A percentile compares a stretch with the other conserved stretches of the same genome.
phyloP scores from a whole-genome alignment of 2,888 invertebrate genomes.

The Rutpela maculata region DNA sequence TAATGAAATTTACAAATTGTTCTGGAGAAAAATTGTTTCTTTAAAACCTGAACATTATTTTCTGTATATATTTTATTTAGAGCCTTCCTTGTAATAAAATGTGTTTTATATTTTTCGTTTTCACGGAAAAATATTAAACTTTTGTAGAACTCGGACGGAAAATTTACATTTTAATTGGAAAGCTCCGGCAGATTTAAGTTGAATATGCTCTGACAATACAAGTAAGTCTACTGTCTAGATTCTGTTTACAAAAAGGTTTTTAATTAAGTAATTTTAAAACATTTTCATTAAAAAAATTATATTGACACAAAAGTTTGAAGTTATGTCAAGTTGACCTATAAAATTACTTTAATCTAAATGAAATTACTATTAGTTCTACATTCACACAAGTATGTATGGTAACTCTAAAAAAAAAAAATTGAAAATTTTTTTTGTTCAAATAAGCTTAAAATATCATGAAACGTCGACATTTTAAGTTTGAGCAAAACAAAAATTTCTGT shows the following conservation, averaged over 20 bases:
- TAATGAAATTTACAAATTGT: background rate
- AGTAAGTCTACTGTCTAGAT: background rate
- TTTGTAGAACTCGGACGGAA: background rate
- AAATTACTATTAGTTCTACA: too few species aligned
- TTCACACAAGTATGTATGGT: too few species aligned
- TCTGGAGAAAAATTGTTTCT: background rate
- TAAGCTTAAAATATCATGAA: too few species aligned
- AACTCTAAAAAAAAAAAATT: too few species aligned
- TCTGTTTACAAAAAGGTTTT: slow-evolving; percentile 1
- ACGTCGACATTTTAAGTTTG: too few species aligned
- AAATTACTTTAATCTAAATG: too few species aligned
- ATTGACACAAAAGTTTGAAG: too few species aligned
- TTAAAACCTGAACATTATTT: background rate
- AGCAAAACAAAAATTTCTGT: too few species aligned
- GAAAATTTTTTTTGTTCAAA: too few species aligned
- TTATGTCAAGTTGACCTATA: too few species aligned
- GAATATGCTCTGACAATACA: slow-evolving; percentile 9
- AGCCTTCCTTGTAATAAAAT: background rate
- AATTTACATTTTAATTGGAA: slow-evolving; percentile 26
- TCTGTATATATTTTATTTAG: background rate
- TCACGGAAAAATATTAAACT: slow-evolving; percentile 13
- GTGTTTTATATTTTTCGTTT: background rate
- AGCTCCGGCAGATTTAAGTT: slow-evolving; percentile 4
- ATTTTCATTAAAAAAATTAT: background rate
- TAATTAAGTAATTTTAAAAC: background rate